Evolutionary conservation across 2,888 invertebrate genomes (phyloP), one percentile per base, ranked within the genome.

Genomic region (Antheraea yamamai): DNA sequence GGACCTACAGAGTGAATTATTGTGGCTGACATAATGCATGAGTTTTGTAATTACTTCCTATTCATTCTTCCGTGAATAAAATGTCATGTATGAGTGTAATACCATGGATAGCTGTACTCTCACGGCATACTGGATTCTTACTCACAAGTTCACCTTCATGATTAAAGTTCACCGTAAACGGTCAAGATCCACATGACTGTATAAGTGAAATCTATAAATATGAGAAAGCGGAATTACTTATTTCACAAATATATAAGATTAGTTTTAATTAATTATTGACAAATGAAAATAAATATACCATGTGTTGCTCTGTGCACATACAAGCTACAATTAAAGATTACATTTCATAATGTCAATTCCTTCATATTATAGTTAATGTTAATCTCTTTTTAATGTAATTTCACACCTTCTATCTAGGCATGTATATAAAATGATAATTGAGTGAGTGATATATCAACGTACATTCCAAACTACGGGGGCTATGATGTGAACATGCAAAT

Each of bases 41-140:
- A 55, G 72, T 74, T 75, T 75, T 58, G 51, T 84, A 80, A 82
- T 81, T 76, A 80, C 83, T 85, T 85, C 85, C 85, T 80, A 78
- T 76, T 76, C 70, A 55, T 51, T 76, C 76, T 85, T 85, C 85
- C 85, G 79, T 78, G 73, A 71, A 75, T 78, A 75, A 76, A 78
- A 75, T 77, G 78, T 79, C 73, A 78, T 75, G 75, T 73, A 61
- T 72, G 61, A 20, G 72, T 61, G 71, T 39, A 70, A 39, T 73
- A 73, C 74, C 58, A 72, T 64, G 72, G 20, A 52, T n/a, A 39
- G 71, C 75, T 74, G 75, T 61, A 10, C 23, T n/a, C 75, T 76
- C 52, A 77, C 23, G 20, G 26, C 23, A n/a, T 55, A 73, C 47
- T 55, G 39, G 39, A 58, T 75, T 39, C 58, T 73, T 73, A 70